phyloP scores from a whole-genome alignment of 2,113 vertebrate genomes.

The Stomatorhinus ivindoensis region DNA sequence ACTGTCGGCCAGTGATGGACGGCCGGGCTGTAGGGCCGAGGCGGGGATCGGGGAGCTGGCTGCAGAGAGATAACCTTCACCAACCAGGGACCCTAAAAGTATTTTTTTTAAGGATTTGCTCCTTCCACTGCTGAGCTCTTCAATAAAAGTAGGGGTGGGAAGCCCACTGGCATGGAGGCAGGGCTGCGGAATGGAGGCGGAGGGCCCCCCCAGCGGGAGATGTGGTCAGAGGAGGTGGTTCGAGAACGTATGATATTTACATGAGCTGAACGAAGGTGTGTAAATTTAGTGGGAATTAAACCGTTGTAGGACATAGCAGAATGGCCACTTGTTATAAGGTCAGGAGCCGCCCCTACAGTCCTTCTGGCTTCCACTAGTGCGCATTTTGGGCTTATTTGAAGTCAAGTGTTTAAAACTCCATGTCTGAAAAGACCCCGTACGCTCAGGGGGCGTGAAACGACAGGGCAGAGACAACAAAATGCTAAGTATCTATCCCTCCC shows the following conservation, averaged over 20 bases:
- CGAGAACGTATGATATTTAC: background rate
- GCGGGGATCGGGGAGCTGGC: background rate
- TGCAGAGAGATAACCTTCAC: background rate
- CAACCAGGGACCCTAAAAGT: background rate
- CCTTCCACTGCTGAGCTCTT: background rate
- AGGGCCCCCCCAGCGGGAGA: background rate
- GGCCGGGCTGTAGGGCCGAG: slow-evolving; percentile 1
- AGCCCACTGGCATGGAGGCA: background rate
- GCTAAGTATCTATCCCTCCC: slow-evolving; percentile 29
- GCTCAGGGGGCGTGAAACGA: slow-evolving; percentile 41
- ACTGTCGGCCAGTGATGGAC: slow-evolving; percentile 27
- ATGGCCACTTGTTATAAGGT: background rate
- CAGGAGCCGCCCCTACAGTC: background rate
- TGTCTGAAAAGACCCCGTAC: slow-evolving; percentile 26
- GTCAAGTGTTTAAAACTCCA: background rate
- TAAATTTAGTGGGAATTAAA: background rate
- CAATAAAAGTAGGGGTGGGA: background rate
- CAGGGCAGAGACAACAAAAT: slow-evolving; percentile 53
- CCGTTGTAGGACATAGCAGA: background rate
- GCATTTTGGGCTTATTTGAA: background rate
- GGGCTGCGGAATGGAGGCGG: background rate
- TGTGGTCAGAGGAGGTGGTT: background rate
- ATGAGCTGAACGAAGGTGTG: background rate
- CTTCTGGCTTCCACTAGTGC: background rate
- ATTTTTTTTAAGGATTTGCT: background rate